Conservation (phyloP, 2,797 vertebrate genomes). For the Thripadectes ignobilis region DNA sequence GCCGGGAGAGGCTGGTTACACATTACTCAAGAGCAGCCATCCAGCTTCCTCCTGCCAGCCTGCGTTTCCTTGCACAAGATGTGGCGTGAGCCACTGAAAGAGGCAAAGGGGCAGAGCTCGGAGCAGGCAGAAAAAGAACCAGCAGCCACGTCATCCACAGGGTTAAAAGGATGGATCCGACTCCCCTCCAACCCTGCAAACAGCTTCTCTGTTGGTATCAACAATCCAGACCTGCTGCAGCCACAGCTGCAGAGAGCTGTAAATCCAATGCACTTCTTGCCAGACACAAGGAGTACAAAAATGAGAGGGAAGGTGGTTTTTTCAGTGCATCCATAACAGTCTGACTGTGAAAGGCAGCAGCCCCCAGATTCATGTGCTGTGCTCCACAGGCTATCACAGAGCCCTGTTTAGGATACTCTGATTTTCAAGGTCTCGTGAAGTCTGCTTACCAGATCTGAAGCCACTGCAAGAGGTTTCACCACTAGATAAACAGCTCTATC, state of each 20-base stretch:
- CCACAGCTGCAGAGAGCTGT: neutral
- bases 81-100: slow-evolving; percentile 3
- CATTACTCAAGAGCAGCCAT: slow-evolving; percentile 64
- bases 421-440: neutral
- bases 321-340: neutral
- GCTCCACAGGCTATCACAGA: neutral
- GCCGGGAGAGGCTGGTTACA: slow-evolving; percentile 41
- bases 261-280: neutral
- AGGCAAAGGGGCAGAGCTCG: slow-evolving; percentile 49
- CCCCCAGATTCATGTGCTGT: neutral
- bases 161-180: neutral
- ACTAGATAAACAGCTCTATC: neutral
- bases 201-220: neutral
- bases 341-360: neutral
- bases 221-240: neutral
- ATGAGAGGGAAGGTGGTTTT: neutral
- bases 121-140: neutral
- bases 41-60: slow-evolving; percentile 41
- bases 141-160: neutral
- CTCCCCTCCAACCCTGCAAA: neutral
- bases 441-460: neutral
- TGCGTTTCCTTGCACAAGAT: slow-evolving; percentile 46
- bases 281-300: neutral
- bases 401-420: neutral
- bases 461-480: neutral